Percentiles rank a stretch among this genome's conserved stretches.
Evolutionary conservation across 2,113 vertebrate genomes (phyloP).

Genomic region (Gobius niger): DNA sequence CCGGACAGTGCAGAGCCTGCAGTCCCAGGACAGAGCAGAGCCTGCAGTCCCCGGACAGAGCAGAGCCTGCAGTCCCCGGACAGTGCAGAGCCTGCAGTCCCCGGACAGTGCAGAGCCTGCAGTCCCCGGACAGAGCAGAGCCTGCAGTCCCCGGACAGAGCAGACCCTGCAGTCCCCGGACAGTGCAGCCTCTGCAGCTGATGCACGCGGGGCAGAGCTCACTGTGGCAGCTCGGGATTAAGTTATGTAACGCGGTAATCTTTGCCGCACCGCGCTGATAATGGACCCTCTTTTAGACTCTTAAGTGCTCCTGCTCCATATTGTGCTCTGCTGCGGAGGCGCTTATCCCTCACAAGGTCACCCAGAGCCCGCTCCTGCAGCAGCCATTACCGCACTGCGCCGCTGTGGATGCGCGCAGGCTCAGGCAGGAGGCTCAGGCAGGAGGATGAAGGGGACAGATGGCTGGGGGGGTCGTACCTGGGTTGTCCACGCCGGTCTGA

Average conservation of each 20-base stretch:
- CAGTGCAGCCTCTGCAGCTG: no score
- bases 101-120: no score
- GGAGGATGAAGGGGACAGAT: conserved; percentile 33
- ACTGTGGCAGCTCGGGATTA: not conserved
- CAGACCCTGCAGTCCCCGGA: not conserved
- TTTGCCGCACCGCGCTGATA: conserved; percentile 10
- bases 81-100: no score
- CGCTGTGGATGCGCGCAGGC: conserved; percentile 1
- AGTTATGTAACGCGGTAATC: conserved; percentile 7
- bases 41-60: not conserved
- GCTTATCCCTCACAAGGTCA: conserved; percentile 51
- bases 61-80: not conserved
- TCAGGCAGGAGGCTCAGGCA: no score
- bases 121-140: not conserved
- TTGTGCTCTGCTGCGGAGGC: not conserved
- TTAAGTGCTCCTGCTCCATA: not conserved
- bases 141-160: not conserved
- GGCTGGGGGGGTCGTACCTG: conserved; percentile 78
- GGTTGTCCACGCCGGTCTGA: conserved; percentile 95
- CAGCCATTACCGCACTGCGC: conserved; percentile 11
- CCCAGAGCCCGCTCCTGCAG: conserved; percentile 16
- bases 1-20: no score
- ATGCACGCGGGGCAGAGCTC: not conserved
- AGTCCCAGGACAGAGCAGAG: no score
- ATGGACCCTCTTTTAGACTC: conserved; percentile 3